These are phyloP conservation scores for Scaptomyza graminum DNA, from an alignment of 1,140 invertebrate genomes.

Conservation along the genomic window DNA sequence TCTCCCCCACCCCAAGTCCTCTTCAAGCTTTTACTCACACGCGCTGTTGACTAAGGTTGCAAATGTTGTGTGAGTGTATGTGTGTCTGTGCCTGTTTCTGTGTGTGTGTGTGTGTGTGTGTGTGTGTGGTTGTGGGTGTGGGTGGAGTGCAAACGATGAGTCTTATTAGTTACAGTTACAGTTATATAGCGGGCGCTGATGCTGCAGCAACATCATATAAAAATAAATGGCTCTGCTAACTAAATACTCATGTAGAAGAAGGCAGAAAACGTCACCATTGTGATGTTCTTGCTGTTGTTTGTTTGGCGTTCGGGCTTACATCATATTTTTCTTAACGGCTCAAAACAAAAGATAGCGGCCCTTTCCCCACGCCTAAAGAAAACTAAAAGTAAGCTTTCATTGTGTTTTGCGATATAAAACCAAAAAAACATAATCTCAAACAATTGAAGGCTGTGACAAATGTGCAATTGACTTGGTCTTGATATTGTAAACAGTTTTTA, in stretches of 20 bases:
- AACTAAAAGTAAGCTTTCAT: conserved; percentile 22
- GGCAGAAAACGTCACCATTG: conserved; percentile 3
- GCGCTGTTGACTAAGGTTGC: conserved; percentile 70
- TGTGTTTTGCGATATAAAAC: conserved; percentile 16
- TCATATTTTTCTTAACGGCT: conserved; percentile 68
- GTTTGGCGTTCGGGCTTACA: conserved; percentile 60
- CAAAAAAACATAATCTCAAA: conserved; percentile 27
- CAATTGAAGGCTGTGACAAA: conserved; percentile 42
- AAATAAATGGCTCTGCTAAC: conserved; percentile 73
- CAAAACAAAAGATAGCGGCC: conserved; percentile 57
- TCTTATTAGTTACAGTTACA: conserved; percentile 41
- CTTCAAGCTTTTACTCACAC: conserved; percentile 56
- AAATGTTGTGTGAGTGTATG: conserved; percentile 44
- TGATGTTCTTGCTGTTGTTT: not conserved
- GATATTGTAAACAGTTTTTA: conserved; percentile 49
- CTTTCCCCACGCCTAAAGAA: not conserved
- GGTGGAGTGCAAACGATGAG: not conserved
- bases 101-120: conserved; percentile 20
- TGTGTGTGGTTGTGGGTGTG: conserved; percentile 4
- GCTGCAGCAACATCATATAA: conserved; percentile 66
- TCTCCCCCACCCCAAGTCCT: not conserved
- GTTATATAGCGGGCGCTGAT: conserved; percentile 18
- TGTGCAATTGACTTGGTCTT: conserved; percentile 51
- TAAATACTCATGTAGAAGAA: conserved; percentile 41
- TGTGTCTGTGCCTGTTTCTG: conserved; percentile 6